Conservation (phyloP, 2,113 vertebrate genomes). For the Psophia crepitans region DNA sequence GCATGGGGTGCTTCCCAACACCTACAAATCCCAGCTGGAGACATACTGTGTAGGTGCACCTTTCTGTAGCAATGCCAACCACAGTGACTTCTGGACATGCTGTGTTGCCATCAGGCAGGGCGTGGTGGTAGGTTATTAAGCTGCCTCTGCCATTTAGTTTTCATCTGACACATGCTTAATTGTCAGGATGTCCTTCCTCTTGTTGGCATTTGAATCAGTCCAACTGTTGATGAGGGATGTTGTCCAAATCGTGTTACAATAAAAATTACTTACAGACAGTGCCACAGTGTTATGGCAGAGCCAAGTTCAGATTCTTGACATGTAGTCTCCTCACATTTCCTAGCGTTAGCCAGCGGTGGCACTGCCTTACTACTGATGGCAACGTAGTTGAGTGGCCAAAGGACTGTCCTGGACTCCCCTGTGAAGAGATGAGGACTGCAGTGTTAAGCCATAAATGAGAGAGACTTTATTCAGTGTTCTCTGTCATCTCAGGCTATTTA, state of each 20-base stretch:
- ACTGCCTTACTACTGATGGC: neutral
- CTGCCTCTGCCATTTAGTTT: neutral
- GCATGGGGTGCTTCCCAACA: neutral
- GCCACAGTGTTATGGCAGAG: neutral
- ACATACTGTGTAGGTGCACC: neutral
- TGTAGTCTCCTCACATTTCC: neutral
- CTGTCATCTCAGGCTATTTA: neutral
- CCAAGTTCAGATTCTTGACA: neutral
- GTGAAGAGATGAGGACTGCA: neutral
- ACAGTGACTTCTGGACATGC: neutral
- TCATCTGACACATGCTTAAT: constrained; percentile 56
- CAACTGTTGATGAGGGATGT: neutral
- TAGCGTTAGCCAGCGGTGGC: neutral
- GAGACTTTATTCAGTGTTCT: neutral
- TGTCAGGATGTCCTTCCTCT: constrained; percentile 61
- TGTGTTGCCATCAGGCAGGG: neutral
- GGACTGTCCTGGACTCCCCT: neutral
- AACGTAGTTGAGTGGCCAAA: rapidly evolving
- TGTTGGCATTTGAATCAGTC: neutral
- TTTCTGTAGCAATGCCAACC: neutral
- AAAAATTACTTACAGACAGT: neutral
- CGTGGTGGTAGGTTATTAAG: constrained; percentile 1
- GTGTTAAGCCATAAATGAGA: neutral
- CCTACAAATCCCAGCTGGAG: neutral
- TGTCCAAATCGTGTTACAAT: neutral